A percentile compares a stretch with the other conserved stretches of the same genome.
Evolutionary conservation across 1,140 invertebrate species (phyloP).

Genomic region (Drosophila melanica): DNA sequence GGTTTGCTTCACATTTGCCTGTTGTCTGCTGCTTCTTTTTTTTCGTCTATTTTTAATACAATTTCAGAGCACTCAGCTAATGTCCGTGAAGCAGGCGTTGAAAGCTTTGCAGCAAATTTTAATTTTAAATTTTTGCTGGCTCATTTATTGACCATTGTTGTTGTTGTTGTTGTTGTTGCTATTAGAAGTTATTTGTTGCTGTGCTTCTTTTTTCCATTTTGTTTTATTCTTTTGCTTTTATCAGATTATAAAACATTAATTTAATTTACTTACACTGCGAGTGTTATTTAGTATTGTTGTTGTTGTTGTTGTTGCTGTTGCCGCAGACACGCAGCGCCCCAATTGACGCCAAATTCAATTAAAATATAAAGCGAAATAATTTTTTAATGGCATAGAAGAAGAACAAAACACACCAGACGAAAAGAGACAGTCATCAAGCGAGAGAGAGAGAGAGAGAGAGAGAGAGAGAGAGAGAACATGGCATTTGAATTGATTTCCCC

Average conservation of each 20-base stretch:
- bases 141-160: constrained; percentile 27
- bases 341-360: constrained; percentile 77
- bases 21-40: background rate
- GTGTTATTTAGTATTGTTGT: constrained; percentile 27
- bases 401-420: background rate
- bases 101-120: background rate
- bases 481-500: constrained; percentile 75
- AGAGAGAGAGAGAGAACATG: background rate
- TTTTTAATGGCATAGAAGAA: constrained; percentile 70
- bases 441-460: constrained; percentile 14
- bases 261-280: constrained; percentile 67
- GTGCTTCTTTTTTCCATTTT: constrained; percentile 28
- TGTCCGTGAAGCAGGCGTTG: constrained; percentile 1
- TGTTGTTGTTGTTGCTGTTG: constrained; percentile 7
- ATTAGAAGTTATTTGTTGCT: too few species aligned
- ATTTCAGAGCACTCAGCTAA: constrained; percentile 29
- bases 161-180: background rate
- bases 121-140: constrained; percentile 6
- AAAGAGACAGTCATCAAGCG: background rate
- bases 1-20: background rate
- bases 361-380: constrained; percentile 78
- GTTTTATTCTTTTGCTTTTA: constrained; percentile 63
- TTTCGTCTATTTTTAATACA: background rate
- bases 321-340: constrained; percentile 52
- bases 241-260: constrained; percentile 79